Evolutionary conservation across 2,888 invertebrate genomes (phyloP).

Genomic region (Asteroscopus sphinx): DNA sequence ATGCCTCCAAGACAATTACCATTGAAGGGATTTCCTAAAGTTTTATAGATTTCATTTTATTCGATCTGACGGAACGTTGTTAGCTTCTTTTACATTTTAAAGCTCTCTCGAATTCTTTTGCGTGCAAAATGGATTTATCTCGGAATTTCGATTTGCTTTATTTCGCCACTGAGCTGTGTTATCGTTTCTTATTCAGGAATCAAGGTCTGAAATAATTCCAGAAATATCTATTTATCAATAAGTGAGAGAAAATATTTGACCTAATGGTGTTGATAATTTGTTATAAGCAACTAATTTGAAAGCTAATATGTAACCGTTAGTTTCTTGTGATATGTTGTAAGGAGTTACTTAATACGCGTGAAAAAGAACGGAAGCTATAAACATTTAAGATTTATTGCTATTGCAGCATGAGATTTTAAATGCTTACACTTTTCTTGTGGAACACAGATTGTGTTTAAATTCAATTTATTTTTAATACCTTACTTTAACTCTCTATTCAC

Average conservation of each 20-base stretch:
- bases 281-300: slow-evolving; percentile 15
- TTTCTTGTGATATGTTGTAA: slow-evolving; percentile 15
- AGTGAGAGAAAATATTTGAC: neutral
- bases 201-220: slow-evolving; percentile 4
- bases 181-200: slow-evolving; percentile 10
- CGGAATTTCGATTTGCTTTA: slow-evolving; percentile 53
- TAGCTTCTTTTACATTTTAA: slow-evolving; percentile 56
- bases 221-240: too few relatives aligned
- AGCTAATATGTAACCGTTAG: slow-evolving; percentile 15
- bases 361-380: slow-evolving; percentile 48
- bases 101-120: slow-evolving; percentile 55
- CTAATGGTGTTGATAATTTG: neutral
- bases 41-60: slow-evolving; percentile 63
- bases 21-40: slow-evolving; percentile 61
- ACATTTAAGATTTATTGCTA: slow-evolving; percentile 36
- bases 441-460: slow-evolving; percentile 15
- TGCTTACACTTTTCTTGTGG: slow-evolving; percentile 7
- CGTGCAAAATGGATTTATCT: slow-evolving; percentile 54
- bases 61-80: slow-evolving; percentile 57
- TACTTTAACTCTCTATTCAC: neutral
- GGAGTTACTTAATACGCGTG: slow-evolving; percentile 11
- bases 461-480: slow-evolving; percentile 15
- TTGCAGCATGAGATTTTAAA: slow-evolving; percentile 15
- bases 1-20: slow-evolving; percentile 60
- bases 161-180: slow-evolving; percentile 40